Conservation (phyloP, 92 coral and sea anemone genomes). For the Actinostola sp. region DNA sequence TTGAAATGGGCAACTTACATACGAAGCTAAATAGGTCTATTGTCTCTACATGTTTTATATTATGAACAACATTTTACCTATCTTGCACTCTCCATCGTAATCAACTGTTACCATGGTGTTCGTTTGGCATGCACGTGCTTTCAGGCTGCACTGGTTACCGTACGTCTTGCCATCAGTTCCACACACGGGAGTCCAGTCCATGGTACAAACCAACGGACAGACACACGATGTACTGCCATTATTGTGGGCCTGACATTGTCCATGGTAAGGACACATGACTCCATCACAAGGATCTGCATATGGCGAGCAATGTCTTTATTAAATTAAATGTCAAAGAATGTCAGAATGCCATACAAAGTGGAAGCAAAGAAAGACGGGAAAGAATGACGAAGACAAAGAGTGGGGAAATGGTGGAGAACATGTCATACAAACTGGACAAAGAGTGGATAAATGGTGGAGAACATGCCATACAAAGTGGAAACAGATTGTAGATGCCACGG, state of each 20-base stretch:
- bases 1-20: too few relatives aligned
- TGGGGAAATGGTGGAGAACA: too few relatives aligned
- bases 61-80: background rate
- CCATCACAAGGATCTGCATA: conserved; percentile 17
- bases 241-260: conserved; percentile 24
- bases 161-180: conserved; percentile 69
- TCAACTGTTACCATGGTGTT: conserved; percentile 42
- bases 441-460: too few relatives aligned
- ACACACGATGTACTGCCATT: conserved; percentile 71
- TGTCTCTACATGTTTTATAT: background rate
- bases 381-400: too few relatives aligned
- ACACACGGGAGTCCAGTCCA: conserved; percentile 59
- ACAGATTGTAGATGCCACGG: too few relatives aligned
- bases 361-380: too few relatives aligned
- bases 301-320: too few relatives aligned
- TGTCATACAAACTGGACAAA: too few relatives aligned
- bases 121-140: conserved; percentile 34
- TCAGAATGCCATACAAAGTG: background rate
- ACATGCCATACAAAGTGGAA: too few relatives aligned
- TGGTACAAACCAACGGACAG: conserved; percentile 54
- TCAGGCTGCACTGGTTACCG: conserved; percentile 46
- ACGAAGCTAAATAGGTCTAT: background rate
- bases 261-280: conserved; percentile 15
- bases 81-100: conserved; percentile 60
- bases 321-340: too few relatives aligned